A percentile compares a stretch with the other conserved stretches of the same genome.
phyloP scores from a whole-genome alignment of 64 coral and sea anemone species.

The Stylophora pistillata region DNA sequence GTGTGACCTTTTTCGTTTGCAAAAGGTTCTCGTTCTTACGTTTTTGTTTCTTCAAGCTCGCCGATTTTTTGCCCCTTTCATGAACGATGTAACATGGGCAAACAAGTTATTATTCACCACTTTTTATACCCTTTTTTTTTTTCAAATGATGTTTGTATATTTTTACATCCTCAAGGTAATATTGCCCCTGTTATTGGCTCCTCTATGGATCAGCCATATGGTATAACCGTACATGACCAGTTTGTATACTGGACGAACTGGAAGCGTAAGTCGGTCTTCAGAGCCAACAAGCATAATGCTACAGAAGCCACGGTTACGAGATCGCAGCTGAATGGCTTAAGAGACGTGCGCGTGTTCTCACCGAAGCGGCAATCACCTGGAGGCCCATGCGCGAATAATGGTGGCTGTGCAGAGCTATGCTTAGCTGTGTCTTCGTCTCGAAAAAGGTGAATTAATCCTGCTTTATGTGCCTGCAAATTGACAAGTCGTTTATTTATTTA shows the following conservation, averaged over 20 bases:
- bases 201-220: background rate
- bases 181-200: background rate
- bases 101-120: too few relatives aligned
- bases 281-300: slow-evolving; percentile 53
- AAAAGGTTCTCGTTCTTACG: too few relatives aligned
- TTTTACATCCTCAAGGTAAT: background rate
- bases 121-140: too few relatives aligned
- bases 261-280: background rate
- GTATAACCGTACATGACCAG: slow-evolving; percentile 36
- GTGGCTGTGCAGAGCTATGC: slow-evolving; percentile 87
- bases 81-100: too few relatives aligned
- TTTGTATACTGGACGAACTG: slow-evolving; percentile 64
- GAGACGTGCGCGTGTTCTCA: slow-evolving; percentile 64
- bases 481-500: too few relatives aligned
- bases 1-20: too few relatives aligned
- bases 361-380: slow-evolving; percentile 54
- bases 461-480: background rate
- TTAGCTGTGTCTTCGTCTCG: slow-evolving; percentile 50
- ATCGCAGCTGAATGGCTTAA: background rate
- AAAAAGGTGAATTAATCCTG: slow-evolving; percentile 54
- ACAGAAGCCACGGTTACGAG: background rate
- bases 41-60: too few relatives aligned
- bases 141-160: too few relatives aligned
- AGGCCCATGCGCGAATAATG: slow-evolving; percentile 57
- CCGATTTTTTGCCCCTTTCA: too few relatives aligned